These are phyloP conservation scores for Typhlomys cinereus DNA, from an alignment of 2,113 vertebrate species.

Conservation along the genomic window DNA sequence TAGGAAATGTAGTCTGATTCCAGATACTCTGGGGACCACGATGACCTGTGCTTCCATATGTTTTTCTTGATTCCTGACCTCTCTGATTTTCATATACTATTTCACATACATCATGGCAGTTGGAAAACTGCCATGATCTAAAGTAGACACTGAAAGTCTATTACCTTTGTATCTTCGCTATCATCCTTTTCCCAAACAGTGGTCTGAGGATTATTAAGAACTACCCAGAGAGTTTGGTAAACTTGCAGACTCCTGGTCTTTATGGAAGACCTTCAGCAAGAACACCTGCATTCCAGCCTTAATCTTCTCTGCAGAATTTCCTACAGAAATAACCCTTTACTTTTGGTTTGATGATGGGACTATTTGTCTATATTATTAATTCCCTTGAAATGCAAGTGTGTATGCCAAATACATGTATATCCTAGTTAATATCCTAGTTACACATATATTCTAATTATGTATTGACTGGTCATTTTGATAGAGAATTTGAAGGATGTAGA, in stretches of 20 bases:
- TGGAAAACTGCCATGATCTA: too few species aligned
- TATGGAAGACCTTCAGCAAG: not conserved
- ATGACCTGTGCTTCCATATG: accelerated
- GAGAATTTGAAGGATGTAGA: constrained; percentile 5
- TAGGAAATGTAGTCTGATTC: not conserved
- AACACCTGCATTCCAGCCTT: not conserved
- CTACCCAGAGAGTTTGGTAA: not conserved
- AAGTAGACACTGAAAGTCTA: not conserved
- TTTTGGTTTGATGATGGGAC: not conserved
- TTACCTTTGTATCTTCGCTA: not conserved
- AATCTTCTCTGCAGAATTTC: not conserved
- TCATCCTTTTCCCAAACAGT: not conserved
- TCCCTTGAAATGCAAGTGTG: not conserved
- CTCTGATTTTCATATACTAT: not conserved
- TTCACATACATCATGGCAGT: not conserved
- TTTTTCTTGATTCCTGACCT: not conserved
- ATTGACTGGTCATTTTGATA: constrained; percentile 36
- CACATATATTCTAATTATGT: not conserved
- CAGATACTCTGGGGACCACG: not conserved
- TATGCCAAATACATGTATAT: not conserved
- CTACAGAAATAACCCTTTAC: not conserved
- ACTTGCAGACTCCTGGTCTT: not conserved
- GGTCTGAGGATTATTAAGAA: not conserved
- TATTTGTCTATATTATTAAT: not conserved
- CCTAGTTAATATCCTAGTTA: too few species aligned